Evolutionary conservation across 1,140 invertebrate species (phyloP).

Genomic region (Drosophila ogumai): DNA sequence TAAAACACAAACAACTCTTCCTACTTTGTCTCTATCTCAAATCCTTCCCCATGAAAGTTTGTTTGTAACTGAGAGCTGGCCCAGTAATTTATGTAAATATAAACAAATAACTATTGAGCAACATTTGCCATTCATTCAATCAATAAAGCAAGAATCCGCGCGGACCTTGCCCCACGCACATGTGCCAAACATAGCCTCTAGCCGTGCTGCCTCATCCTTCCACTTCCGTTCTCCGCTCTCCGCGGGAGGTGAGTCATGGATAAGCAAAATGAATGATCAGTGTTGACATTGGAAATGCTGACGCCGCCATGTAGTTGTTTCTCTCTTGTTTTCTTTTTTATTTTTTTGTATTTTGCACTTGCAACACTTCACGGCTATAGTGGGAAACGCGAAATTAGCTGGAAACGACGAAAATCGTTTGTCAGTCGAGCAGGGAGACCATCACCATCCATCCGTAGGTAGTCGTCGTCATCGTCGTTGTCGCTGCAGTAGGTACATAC

Average conservation of each 20-base stretch:
- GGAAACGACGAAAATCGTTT: conserved; percentile 69
- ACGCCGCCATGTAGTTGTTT: conserved; percentile 27
- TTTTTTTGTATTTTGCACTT: conserved; percentile 49
- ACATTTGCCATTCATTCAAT: conserved; percentile 29
- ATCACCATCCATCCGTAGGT: conserved; percentile 31
- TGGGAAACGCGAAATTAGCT: conserved; percentile 71
- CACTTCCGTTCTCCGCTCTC: conserved; percentile 50
- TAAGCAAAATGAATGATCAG: conserved; percentile 72
- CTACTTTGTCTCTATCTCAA: neutral
- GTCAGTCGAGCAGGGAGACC: conserved; percentile 38
- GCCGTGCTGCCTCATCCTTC: conserved; percentile 26
- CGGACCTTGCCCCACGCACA: conserved; percentile 21
- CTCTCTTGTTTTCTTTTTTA: conserved; percentile 13
- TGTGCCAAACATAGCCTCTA: neutral
- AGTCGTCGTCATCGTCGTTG: neutral
- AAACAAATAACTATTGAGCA: conserved; percentile 32
- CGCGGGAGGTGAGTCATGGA: conserved; percentile 61
- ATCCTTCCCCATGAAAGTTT: neutral
- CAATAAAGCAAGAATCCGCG: conserved; percentile 33
- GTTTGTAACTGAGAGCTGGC: neutral
- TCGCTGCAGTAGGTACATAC: conserved; percentile 31
- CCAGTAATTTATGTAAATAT: conserved; percentile 38
- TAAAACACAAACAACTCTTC: neutral
- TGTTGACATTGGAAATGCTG: conserved; percentile 76
- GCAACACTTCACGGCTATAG: conserved; percentile 53